A percentile compares a stretch with the other conserved stretches of the same genome.
These are phyloP conservation scores for Channa maculata DNA, from an alignment of 2,113 vertebrate species.

Conservation along the genomic window DNA sequence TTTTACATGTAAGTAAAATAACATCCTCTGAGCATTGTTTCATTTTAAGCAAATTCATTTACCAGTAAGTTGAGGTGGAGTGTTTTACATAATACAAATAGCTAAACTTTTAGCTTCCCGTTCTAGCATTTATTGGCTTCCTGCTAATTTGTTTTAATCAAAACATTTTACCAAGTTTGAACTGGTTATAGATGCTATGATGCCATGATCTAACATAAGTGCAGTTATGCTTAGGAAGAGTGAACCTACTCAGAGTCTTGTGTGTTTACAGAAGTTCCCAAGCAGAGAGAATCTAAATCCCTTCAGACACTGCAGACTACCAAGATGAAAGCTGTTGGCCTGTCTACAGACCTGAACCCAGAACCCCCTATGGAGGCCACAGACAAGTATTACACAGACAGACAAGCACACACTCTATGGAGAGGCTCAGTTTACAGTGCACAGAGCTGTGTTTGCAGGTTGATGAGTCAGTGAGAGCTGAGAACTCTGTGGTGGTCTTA, in stretches of 20 bases:
- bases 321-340: constrained; percentile 57
- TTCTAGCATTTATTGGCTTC: too few species aligned
- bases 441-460: constrained; percentile 39
- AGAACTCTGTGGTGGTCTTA: constrained; percentile 59
- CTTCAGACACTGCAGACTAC: constrained; percentile 61
- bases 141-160: too few species aligned
- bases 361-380: constrained; percentile 57
- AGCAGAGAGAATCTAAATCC: constrained; percentile 53
- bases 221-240: background rate
- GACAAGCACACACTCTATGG: background rate
- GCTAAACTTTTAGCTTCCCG: too few species aligned
- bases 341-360: constrained; percentile 66
- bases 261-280: constrained; percentile 55
- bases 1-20: too few species aligned
- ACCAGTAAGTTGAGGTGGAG: too few species aligned
- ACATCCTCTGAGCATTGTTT: too few species aligned
- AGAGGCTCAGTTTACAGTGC: constrained; percentile 45
- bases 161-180: too few species aligned
- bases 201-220: background rate
- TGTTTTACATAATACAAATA: too few species aligned
- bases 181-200: too few species aligned
- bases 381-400: constrained; percentile 61
- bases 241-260: constrained; percentile 25
- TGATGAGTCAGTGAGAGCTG: constrained; percentile 36
- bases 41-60: too few species aligned